phyloP scores from a whole-genome alignment of 2,113 vertebrate species.

The Oxygymnocypris stewartii region DNA sequence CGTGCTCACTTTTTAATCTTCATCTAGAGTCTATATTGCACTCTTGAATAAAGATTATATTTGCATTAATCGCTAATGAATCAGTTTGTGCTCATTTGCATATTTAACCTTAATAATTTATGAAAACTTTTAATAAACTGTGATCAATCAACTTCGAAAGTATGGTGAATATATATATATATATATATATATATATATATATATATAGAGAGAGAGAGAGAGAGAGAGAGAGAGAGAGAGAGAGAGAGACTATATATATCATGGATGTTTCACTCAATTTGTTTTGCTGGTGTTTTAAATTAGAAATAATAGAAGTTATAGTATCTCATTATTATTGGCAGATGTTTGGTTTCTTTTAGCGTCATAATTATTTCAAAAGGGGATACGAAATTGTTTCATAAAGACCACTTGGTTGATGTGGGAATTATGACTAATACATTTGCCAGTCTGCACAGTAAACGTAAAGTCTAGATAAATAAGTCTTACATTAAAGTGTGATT shows the following conservation, averaged over 20 bases:
- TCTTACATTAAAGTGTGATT: neutral
- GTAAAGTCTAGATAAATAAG: neutral
- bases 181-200: too few relatives aligned
- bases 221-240: too few relatives aligned
- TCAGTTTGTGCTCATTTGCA: neutral
- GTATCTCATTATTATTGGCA: neutral
- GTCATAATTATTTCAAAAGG: neutral
- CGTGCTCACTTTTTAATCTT: neutral
- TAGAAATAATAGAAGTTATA: neutral
- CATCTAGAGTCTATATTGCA: neutral
- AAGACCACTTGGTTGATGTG: neutral
- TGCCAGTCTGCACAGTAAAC: neutral
- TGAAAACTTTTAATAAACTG: too few relatives aligned
- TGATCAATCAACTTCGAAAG: too few relatives aligned
- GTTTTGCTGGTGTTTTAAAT: too few relatives aligned
- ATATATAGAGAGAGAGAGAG: too few relatives aligned
- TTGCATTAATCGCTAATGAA: neutral
- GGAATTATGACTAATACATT: constrained; percentile 1
- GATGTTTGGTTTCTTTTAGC: neutral
- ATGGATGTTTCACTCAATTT: too few relatives aligned
- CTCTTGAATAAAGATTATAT: constrained; percentile 17
- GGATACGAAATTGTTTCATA: neutral
- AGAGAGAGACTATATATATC: too few relatives aligned
- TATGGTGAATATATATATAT: too few relatives aligned
- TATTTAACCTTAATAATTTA: neutral